Evolutionary conservation across 2,888 invertebrate species (phyloP).

Genomic region (Amiota minor): DNA sequence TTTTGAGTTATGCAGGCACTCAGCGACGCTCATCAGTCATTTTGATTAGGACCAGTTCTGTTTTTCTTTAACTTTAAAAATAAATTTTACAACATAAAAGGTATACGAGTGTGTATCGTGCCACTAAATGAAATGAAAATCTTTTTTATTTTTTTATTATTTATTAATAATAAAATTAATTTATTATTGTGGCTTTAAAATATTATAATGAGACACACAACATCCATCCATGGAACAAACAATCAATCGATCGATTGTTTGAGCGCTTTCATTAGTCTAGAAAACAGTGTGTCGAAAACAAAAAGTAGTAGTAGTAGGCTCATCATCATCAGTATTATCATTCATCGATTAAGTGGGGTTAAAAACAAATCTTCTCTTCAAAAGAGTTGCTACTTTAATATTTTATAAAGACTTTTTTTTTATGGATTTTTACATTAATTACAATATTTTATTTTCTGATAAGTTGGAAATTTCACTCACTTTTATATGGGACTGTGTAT

Average conservation of each 20-base stretch:
- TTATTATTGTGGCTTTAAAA: too few species aligned
- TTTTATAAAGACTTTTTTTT: background rate
- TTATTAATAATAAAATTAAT: too few species aligned
- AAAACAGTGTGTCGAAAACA: slow-evolving; percentile 4
- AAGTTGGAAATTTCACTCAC: background rate
- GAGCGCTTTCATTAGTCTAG: background rate
- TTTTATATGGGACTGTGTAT: background rate
- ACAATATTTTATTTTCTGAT: too few species aligned
- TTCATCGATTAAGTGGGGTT: background rate
- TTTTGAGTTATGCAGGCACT: slow-evolving; percentile 29
- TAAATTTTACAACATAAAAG: background rate
- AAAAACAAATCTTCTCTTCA: background rate
- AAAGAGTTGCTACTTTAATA: background rate
- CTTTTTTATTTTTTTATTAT: background rate
- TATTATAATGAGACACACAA: too few species aligned
- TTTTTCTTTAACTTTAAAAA: background rate
- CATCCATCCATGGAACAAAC: background rate
- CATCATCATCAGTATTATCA: background rate
- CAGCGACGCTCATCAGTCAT: slow-evolving; percentile 56
- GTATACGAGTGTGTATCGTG: background rate
- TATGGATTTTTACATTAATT: background rate
- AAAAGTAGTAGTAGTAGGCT: background rate
- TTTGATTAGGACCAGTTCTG: slow-evolving; percentile 52
- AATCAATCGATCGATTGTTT: background rate
- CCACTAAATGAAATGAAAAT: background rate